These are phyloP conservation scores for Sciurus vulgaris DNA, from an alignment of 2,797 vertebrate species.

Conservation along the genomic window DNA sequence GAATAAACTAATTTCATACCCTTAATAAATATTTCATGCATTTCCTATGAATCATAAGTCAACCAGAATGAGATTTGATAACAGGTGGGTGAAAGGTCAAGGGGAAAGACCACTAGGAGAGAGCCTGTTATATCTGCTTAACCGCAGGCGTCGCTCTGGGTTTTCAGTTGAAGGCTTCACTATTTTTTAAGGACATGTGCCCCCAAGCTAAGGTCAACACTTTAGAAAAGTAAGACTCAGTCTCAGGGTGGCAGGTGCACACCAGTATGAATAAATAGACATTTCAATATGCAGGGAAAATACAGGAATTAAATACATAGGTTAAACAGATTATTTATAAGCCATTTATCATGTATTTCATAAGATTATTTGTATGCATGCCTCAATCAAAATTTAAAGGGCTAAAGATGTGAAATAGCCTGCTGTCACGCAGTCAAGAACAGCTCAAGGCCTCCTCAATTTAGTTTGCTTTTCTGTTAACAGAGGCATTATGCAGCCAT, in stretches of 20 bases:
- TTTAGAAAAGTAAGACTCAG: slow-evolving; percentile 3
- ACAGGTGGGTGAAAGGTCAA: background rate
- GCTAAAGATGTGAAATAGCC: background rate
- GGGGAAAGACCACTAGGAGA: background rate
- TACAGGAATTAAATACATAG: background rate
- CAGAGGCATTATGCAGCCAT: background rate
- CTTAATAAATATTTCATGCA: background rate
- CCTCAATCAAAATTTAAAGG: background rate
- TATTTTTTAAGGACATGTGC: background rate
- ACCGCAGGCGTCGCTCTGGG: background rate
- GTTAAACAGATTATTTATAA: background rate
- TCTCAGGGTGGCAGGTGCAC: background rate
- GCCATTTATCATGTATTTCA: background rate
- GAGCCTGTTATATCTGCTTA: background rate
- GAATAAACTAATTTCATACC: background rate
- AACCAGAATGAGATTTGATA: background rate
- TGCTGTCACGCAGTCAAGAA: background rate
- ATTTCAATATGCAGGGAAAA: background rate
- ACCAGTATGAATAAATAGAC: background rate
- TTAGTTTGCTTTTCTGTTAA: background rate
- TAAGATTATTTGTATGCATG: background rate
- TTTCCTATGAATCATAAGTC: background rate
- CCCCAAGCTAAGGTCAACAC: background rate
- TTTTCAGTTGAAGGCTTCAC: background rate
- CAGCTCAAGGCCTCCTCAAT: background rate